These are phyloP conservation scores for Bombyx mori DNA, from an alignment of 1,140 invertebrate species.

Conservation along the genomic window ASM3026992v2 NC_085125.1:13412501-13413000, in stretches of 20 bases:
- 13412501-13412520: slow-evolving; percentile 72
- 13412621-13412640: slow-evolving; percentile 36
- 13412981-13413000: slow-evolving; percentile 5
- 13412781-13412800: too few species aligned
- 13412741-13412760: slow-evolving; percentile 21
- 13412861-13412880: too few species aligned
- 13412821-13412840: too few species aligned
- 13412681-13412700: slow-evolving; percentile 23
- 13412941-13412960: not conserved
- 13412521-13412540: slow-evolving; percentile 68
- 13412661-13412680: slow-evolving; percentile 39
- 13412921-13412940: not conserved
- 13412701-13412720: slow-evolving; percentile 28
- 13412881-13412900: too few species aligned
- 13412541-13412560: slow-evolving; percentile 37
- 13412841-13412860: too few species aligned
- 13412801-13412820: slow-evolving; percentile 1
- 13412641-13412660: slow-evolving; percentile 38
- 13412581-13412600: slow-evolving; percentile 19
- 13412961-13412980: not conserved
- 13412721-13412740: slow-evolving; percentile 28
- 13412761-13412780: too few species aligned
- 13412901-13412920: too few species aligned
- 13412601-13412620: slow-evolving; percentile 30
- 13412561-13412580: slow-evolving; percentile 26